Evolutionary conservation across 2,113 vertebrate species (phyloP), one percentile per base, ranked within the genome.

Genomic region (Callithrix jacchus): DNA sequence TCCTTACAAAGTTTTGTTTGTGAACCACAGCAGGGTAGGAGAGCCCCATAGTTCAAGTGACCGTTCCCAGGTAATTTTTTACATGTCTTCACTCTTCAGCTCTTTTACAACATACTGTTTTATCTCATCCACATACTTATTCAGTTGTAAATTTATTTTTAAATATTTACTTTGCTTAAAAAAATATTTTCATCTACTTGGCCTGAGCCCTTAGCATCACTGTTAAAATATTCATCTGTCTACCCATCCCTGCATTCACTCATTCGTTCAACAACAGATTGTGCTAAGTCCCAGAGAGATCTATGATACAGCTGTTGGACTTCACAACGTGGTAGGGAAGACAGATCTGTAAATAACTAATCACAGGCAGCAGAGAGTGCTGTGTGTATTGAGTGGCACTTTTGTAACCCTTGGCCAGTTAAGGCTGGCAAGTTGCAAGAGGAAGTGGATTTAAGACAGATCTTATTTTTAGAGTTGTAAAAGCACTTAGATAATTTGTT

Each of bases 391-490:
- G 40, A 83, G 73, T 64, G 21, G 16, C 2, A 9, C n/a, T 49
- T 82, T 1, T 9, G 0, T 21, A n/a, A 54, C 74, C 93, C 81
- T 37, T 70, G 40, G 71, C 91, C 73, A 64, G n/a, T 70, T 45
- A 76, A 76, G 79, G 87, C 84, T 97, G 92, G 54, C 87, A 45
- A 64, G 61, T 80, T 94, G 49, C 20, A 45, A 93, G 77, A 61
- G 91, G 96, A 96, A 97, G 84, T 71, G n/a, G 56, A 58, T 87
- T 66, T 90, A 47, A 90, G 80, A 84, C 73, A 25, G 32, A 40
- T 86, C 4, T 35, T 97, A 98, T 97, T 97, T 98, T 97, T 96
- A 96, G 89, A 97, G 56, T n/a, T 93, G 56, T 87, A 40, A 84
- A 87, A 90, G 40, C 80, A 80, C 79, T 97, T 95, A 47, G 35